Base-by-base conservation (phyloP, 1,140 invertebrate species). In the Megalonaias nervosa region DNA sequence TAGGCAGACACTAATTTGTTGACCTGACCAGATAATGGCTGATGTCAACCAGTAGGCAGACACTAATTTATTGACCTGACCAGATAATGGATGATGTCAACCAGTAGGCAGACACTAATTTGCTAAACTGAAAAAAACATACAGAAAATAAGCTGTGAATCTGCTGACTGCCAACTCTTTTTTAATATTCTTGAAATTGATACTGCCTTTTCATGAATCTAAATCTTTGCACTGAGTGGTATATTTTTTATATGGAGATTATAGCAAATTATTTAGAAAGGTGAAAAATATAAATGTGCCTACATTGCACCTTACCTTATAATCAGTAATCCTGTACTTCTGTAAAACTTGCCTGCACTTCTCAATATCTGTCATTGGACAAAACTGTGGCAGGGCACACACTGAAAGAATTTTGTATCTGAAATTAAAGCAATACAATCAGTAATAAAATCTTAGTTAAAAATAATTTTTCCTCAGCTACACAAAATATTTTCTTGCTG, bases 91-190 rank as follows among this genome's bases (percentile, higher is more conserved):
- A 26, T 26, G 26, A 26, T 26, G 26, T 26, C 26, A 26, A 26
- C 1, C 26, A 26, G 26, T 26, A 26, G 26, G 26, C 26, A 26
- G 38, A 38, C 38, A 38, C 38, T 38, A 38, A 38, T 38, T 38
- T 6, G 4, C 0, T 6, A 38, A 5, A 38, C 38, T 38, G 38
- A 38, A 38, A 9, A 31, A 31, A 38, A 2, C 62, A 90, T 83
- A 80, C 89, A 90, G 57, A 85, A 77, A 3, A 90, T 81, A 66
- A 90, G 89, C 57, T 89, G 88, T 56, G 88, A 85, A 14, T 81
- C 67, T 0, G 81, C 71, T 1, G 67, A 71, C 26, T 31, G 85
- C 79, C 57, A 88, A 74, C 26, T 87, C 87, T 38, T 62, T 73
- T 62, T 87, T 74, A 19, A 86, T 87, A 80, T 86, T 85, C 86